Conservation (phyloP, 2,113 vertebrate genomes). For the Carassius gibelio region DNA sequence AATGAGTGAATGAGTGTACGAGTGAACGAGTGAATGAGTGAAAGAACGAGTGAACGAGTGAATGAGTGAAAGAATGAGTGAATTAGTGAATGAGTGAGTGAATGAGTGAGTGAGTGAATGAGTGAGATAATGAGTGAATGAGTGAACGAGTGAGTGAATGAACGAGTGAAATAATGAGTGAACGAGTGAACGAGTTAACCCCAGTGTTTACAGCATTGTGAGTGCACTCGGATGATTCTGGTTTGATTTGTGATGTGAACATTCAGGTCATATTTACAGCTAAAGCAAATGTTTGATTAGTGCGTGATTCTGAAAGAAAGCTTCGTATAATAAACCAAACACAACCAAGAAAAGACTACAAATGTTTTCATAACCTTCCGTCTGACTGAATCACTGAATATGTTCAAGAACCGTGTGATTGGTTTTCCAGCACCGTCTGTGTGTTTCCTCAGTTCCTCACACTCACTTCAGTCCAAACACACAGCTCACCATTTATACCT, state of each 20-base stretch:
- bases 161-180: no score
- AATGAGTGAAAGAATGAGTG: no score
- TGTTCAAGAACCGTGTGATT: neutral
- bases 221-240: no score
- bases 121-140: no score
- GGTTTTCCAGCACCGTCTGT: no score
- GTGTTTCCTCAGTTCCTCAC: neutral
- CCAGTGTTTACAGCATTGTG: neutral
- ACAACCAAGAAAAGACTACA: neutral
- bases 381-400: neutral
- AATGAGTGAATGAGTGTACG: no score
- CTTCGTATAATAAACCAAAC: neutral
- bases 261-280: neutral
- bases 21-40: no score
- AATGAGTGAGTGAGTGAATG: no score
- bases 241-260: neutral
- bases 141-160: no score
- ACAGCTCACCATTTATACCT: constrained; percentile 62
- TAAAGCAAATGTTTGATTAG: neutral
- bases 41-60: no score
- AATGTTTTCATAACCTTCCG: neutral
- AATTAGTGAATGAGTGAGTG: no score
- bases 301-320: neutral
- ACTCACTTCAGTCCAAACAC: constrained; percentile 68
- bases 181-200: neutral